Percentiles rank a stretch among this genome's conserved stretches.
These are phyloP conservation scores for Mactra quadrangularis DNA, from an alignment of 1,140 invertebrate genomes.

Conservation along the genomic window DNA sequence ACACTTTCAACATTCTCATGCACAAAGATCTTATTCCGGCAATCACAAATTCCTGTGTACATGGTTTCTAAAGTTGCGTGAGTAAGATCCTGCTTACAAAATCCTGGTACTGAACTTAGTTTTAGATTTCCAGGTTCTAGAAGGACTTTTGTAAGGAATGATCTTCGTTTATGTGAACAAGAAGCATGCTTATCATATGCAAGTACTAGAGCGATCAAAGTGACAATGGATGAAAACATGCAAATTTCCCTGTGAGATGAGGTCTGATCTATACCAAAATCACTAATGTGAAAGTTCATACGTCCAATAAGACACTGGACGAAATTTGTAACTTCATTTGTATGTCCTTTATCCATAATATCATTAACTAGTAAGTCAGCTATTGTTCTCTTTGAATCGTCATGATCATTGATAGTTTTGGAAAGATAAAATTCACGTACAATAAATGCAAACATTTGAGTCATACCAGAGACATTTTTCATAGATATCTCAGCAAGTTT, in stretches of 20 bases:
- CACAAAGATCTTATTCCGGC: too few species aligned
- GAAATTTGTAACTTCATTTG: neutral
- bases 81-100: too few species aligned
- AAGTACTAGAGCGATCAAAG: neutral
- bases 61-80: too few species aligned
- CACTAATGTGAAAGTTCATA: neutral
- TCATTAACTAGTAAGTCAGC: neutral
- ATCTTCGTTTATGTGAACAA: too few species aligned
- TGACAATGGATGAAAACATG: neutral
- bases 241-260: neutral
- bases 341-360: neutral
- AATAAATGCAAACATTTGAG: neutral
- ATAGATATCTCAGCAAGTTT: neutral
- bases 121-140: too few species aligned
- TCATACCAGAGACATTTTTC: neutral
- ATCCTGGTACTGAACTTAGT: too few species aligned
- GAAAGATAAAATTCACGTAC: constrained; percentile 1
- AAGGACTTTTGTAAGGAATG: too few species aligned
- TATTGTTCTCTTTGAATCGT: constrained; percentile 10
- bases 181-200: neutral
- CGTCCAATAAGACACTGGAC: neutral
- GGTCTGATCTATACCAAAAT: neutral
- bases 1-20: too few species aligned
- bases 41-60: too few species aligned
- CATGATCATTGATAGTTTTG: neutral